Conservation (phyloP, 1,140 invertebrate genomes). For the Eueides isabella region DNA sequence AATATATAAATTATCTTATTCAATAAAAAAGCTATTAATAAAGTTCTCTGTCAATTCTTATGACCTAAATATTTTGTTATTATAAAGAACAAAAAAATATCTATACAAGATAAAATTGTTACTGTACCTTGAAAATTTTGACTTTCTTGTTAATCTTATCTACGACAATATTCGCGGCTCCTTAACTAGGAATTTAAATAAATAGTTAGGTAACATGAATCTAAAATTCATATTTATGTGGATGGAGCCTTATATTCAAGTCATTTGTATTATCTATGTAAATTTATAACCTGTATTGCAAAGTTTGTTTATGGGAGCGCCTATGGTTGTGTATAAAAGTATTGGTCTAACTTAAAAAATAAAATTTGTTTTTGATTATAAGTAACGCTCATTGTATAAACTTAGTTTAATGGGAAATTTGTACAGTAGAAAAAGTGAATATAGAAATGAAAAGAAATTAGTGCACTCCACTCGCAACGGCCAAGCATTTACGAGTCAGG, state of each 20-base stretch:
- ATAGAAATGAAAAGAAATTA: constrained; percentile 58
- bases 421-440: constrained; percentile 62
- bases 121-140: too few species aligned
- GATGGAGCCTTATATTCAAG: not conserved
- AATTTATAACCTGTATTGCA: constrained; percentile 21
- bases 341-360: constrained; percentile 23
- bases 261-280: not conserved
- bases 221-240: not conserved
- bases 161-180: too few species aligned
- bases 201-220: too few species aligned
- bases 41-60: too few species aligned
- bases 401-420: constrained; percentile 77
- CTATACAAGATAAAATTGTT: too few species aligned
- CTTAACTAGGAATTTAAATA: too few species aligned
- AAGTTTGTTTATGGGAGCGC: constrained; percentile 15
- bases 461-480: constrained; percentile 60
- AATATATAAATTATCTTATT: too few species aligned
- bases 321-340: constrained; percentile 14
- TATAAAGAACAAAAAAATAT: too few species aligned
- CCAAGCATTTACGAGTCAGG: constrained; percentile 73
- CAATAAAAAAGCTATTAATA: too few species aligned
- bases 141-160: too few species aligned
- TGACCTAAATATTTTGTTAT: too few species aligned
- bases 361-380: constrained; percentile 20
- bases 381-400: constrained; percentile 32